Evolutionary conservation across 2,113 vertebrate species (phyloP), one percentile per base, ranked within the genome.

Genomic region (Trichechus manatus): DNA sequence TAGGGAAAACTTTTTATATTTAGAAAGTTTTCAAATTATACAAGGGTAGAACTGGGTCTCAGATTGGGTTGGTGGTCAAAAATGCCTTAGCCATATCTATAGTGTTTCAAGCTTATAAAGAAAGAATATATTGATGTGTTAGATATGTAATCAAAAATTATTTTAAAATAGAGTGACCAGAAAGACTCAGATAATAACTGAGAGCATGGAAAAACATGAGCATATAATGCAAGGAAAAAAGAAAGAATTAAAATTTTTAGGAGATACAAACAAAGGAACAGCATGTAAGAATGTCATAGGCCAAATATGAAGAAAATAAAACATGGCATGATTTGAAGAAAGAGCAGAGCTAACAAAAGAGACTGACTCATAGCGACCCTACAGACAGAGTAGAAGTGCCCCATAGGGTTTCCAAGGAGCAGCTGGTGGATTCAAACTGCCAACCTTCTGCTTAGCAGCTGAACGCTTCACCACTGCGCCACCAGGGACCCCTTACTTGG

Each of bases 11-110:
- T 59, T 64, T 59, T 5, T 39, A 36, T 68, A 33, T 80, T 44
- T 56, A 47, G 64, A n/a, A 94, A 94, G 14, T 75, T 68, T 93
- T 91, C 10, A 74, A 94, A 44, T 59, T 83, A 87, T 50, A 50
- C 5, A 59, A 17, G 9, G 39, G 70, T 39, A 5, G 25, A 44
- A 25, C 75, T 22, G 31, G 31, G 23, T 91, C 82, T 94, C 42
- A 53, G 63, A 74, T n/a, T 17, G 33, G 72, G n/a, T 9, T 53
- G 11, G 4, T 36, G n/a, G 5, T 89, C 33, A 74, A 56, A 81
- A 50, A 66, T 77, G 27, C 3, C 61, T 92, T 33, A 83, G 31
- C 23, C 25, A 88, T 83, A 83, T 44, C 61, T 1, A 10, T 29
- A 10, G 50, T 47, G 47, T 47, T 47, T 47, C 47, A 66, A 47